A percentile compares a stretch with the other conserved stretches of the same genome.
Evolutionary conservation across 2,888 invertebrate genomes (phyloP).

Genomic region (Ceramica pisi): DNA sequence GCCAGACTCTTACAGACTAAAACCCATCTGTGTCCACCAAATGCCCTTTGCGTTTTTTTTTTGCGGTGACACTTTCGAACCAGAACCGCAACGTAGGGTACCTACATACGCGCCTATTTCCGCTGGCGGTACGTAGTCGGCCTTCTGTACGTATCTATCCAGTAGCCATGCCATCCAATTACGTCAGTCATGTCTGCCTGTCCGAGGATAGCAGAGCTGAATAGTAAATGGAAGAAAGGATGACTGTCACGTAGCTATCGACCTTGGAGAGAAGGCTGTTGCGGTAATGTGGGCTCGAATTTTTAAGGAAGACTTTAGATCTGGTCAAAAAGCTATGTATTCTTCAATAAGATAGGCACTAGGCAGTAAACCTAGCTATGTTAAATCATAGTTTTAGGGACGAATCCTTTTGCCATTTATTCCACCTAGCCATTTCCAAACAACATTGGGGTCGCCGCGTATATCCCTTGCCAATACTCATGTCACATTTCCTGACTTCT

Average conservation of each 20-base stretch:
- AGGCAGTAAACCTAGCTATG: too few relatives aligned
- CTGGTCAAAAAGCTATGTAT: not conserved
- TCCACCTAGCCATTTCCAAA: too few relatives aligned
- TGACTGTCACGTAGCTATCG: slow-evolving; percentile 41
- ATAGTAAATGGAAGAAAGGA: slow-evolving; percentile 48
- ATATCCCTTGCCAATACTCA: too few relatives aligned
- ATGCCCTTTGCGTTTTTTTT: too few relatives aligned
- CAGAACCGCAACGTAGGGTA: too few relatives aligned
- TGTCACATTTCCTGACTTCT: too few relatives aligned
- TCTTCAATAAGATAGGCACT: not conserved
- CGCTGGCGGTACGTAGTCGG: not conserved
- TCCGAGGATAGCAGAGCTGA: slow-evolving; percentile 27
- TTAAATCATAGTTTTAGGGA: too few relatives aligned
- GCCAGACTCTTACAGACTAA: too few relatives aligned
- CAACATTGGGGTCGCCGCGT: too few relatives aligned
- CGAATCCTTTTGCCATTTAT: too few relatives aligned
- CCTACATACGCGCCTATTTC: not conserved
- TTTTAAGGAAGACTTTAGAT: not conserved
- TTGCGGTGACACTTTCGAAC: too few relatives aligned
- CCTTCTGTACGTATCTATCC: slow-evolving; percentile 10
- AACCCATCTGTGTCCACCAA: too few relatives aligned
- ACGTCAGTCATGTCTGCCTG: slow-evolving; percentile 51
- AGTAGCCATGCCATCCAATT: slow-evolving; percentile 39
- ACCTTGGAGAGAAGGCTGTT: slow-evolving; percentile 40
- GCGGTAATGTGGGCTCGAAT: slow-evolving; percentile 6